Evolutionary conservation across 2,797 vertebrate genomes (phyloP).

Genomic region (Parauchenoglanis ngamensis): DNA sequence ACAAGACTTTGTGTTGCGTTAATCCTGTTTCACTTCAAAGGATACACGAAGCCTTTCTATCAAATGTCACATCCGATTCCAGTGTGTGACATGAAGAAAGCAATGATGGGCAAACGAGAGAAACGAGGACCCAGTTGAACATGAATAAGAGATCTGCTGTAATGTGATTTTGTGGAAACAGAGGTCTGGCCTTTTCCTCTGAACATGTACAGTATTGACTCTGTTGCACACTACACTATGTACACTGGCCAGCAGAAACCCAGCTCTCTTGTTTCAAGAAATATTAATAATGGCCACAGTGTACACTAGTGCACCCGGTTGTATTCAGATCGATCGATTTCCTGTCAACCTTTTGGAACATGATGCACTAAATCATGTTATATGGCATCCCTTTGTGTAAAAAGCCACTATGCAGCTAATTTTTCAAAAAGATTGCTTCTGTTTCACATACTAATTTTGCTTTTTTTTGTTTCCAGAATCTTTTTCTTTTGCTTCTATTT

Average conservation of each 20-base stretch:
- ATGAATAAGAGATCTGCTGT: not conserved
- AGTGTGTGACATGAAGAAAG: constrained; percentile 32
- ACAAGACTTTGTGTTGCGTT: constrained; percentile 21
- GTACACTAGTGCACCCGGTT: not conserved
- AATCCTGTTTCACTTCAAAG: constrained; percentile 41
- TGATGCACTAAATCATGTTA: not conserved
- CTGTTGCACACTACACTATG: not conserved
- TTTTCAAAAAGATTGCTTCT: not conserved
- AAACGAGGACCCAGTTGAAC: not conserved
- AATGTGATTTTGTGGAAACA: constrained; percentile 24
- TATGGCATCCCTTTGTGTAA: not conserved
- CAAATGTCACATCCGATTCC: constrained; percentile 4
- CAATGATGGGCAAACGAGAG: constrained; percentile 37
- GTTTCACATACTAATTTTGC: not conserved
- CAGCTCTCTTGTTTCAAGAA: not conserved
- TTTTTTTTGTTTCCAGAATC: not conserved
- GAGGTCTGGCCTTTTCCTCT: constrained; percentile 11
- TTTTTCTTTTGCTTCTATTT: not conserved
- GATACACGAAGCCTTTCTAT: constrained; percentile 23
- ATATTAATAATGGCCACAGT: constrained; percentile 12
- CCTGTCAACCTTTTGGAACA: not conserved
- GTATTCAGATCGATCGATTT: constrained; percentile 12
- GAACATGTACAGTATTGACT: constrained; percentile 14
- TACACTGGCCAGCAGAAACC: constrained; percentile 1
- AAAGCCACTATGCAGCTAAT: not conserved